Base-by-base conservation (phyloP, 2,113 vertebrate species). In the Eira barbara region DNA sequence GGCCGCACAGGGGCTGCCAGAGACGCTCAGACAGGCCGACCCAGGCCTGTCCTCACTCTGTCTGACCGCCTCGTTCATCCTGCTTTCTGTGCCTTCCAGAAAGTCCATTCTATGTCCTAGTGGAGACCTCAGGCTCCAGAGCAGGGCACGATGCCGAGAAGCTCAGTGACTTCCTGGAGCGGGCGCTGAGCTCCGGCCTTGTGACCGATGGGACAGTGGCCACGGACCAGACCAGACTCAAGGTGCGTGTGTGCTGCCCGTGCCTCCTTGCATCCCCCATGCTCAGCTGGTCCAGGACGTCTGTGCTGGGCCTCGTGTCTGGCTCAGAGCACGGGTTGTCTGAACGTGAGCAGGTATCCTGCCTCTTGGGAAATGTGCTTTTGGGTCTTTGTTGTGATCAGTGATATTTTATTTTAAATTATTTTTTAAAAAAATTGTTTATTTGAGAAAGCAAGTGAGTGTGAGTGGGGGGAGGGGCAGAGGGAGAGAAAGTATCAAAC, bases 101-200 rank as follows among this genome's bases (percentile, higher is more conserved):
- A 55, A 99, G 99, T 74, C 99, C 99, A 0, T 99, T 99, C 97
- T 99, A 99, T 93, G 98, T 99, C 52, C 97, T 99, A 81, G 99
- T 99, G 34, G 99, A 99, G 99, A 99, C 99, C 0, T 99, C 99
- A 0, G 99, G 99, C 47, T 99, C 99, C 12, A 98, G 98, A 57
- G 89, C 98, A 0, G 93, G 69, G 10, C 99, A 99, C 0, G 99
- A 99, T 17, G 98, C 99, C 4, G 99, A 99, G 97, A 99, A 99
- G 98, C 98, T 99, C 59, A 99, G 98, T 97, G 96, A 59, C 88
- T 99, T 99, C 97, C 97, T 99, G 39, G 99, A 99, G 29, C 98
- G 98, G 34, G 99, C 98, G 6, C 99, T 99, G 99, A 80, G 95
- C 39, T 99, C 99, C 1, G 99, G 98, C 9, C 91, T 99, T 89